Percentiles rank a stretch among this genome's conserved stretches.
Evolutionary conservation across 2,113 vertebrate genomes (phyloP).

Genomic region (Syngnathus typhle): DNA sequence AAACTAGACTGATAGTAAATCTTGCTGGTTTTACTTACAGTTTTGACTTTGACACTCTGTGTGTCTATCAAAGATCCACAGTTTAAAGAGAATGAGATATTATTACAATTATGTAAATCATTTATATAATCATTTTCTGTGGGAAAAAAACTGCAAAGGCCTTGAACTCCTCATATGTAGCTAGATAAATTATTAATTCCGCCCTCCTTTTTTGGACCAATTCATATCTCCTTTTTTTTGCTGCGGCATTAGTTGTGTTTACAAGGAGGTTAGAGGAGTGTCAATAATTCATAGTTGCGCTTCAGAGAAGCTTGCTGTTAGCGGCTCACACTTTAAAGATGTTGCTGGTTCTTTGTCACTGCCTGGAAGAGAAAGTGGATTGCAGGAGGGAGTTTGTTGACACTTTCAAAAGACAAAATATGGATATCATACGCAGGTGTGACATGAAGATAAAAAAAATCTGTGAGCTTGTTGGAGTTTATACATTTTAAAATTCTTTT

Average conservation of each 20-base stretch:
- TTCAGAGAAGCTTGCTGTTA: not conserved
- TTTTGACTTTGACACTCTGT: conserved; percentile 14
- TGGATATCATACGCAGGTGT: not conserved
- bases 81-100: conserved; percentile 58
- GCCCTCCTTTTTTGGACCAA: conserved; percentile 6
- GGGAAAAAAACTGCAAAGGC: no score
- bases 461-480: not conserved
- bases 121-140: not conserved
- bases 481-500: not conserved
- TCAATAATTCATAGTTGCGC: conserved; percentile 6
- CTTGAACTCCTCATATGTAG: not conserved
- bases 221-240: not conserved
- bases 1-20: not conserved
- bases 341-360: not conserved
- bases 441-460: not conserved
- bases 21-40: not conserved
- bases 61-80: conserved; percentile 30
- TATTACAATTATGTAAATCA: not conserved
- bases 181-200: not conserved
- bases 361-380: not conserved
- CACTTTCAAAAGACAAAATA: not conserved
- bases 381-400: not conserved
- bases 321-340: not conserved
- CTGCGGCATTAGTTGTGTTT: not conserved
- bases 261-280: not conserved